Conservation (phyloP, 2,113 vertebrate genomes). For the Passer montanus region DNA sequence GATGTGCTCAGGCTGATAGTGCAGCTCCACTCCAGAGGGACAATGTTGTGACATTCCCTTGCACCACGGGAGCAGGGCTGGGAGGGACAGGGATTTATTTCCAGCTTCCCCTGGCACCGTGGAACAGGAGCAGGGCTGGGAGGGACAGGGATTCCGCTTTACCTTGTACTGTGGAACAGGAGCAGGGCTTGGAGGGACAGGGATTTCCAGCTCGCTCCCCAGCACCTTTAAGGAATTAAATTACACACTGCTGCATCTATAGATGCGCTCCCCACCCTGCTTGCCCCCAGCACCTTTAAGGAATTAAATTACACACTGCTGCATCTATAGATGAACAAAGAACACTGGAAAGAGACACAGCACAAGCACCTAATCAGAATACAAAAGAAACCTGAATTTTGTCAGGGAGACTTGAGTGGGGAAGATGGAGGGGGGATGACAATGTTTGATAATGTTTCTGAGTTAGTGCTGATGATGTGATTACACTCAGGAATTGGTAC, state of each 20-base stretch:
- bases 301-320: not conserved
- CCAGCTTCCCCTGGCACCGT: accelerated
- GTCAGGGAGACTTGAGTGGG: not conserved
- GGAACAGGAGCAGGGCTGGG: not conserved
- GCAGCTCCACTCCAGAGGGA: not conserved
- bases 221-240: not conserved
- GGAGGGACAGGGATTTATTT: not conserved
- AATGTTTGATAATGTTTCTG: not conserved
- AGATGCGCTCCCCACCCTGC: not conserved
- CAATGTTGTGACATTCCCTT: accelerated
- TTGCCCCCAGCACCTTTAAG: not conserved
- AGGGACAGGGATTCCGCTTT: no score
- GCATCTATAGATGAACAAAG: not conserved
- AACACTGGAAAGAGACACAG: not conserved
- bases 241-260: not conserved
- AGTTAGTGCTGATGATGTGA: not conserved
- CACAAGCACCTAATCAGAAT: not conserved
- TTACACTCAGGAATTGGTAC: not conserved
- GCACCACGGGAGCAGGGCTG: not conserved
- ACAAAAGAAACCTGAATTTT: not conserved
- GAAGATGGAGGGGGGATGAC: not conserved
- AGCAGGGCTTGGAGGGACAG: not conserved
- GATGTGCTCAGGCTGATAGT: not conserved
- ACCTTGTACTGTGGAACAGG: accelerated
- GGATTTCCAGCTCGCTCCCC: not conserved